Evolutionary conservation across 2,113 vertebrate species (phyloP).

Genomic region (Cynoglossus semilaevis): DNA sequence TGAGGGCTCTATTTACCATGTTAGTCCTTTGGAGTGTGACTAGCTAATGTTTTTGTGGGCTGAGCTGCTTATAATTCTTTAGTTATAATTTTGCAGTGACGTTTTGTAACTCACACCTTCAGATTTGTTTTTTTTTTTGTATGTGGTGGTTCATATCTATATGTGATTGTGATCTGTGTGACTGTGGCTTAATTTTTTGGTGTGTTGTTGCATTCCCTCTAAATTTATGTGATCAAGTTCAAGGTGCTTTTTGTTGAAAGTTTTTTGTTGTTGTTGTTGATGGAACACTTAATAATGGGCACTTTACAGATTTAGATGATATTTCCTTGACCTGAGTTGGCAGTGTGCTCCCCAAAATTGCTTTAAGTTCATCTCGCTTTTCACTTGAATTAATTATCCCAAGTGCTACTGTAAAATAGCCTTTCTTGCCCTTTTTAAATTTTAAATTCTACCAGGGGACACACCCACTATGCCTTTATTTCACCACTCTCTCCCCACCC

Average conservation of each 20-base stretch:
- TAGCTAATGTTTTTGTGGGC: too few relatives aligned
- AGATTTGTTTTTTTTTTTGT: too few relatives aligned
- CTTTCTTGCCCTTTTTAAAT: conserved; percentile 33
- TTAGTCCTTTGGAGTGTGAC: too few relatives aligned
- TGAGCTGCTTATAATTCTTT: too few relatives aligned
- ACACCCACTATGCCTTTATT: background rate
- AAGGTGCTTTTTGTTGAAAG: too few relatives aligned
- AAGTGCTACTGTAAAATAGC: conserved; percentile 18
- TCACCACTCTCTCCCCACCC: background rate
- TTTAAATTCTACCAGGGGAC: conserved; percentile 13
- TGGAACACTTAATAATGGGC: background rate
- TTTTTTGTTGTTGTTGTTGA: background rate
- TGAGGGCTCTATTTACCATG: too few relatives aligned
- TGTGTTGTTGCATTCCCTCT: too few relatives aligned
- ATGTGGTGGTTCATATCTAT: background rate
- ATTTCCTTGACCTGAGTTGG: conserved; percentile 16
- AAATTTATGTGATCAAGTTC: too few relatives aligned
- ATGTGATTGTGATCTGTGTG: background rate
- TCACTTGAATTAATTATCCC: conserved; percentile 1
- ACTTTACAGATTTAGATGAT: background rate
- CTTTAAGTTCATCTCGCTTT: background rate
- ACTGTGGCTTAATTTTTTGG: background rate
- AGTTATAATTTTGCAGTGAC: too few relatives aligned
- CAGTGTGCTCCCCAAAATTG: background rate
- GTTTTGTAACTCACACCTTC: too few relatives aligned